A percentile compares a stretch with the other conserved stretches of the same genome.
These are phyloP conservation scores for Phylloscopus trochilus DNA, from an alignment of 2,113 vertebrate species.

Conservation along the genomic window DNA sequence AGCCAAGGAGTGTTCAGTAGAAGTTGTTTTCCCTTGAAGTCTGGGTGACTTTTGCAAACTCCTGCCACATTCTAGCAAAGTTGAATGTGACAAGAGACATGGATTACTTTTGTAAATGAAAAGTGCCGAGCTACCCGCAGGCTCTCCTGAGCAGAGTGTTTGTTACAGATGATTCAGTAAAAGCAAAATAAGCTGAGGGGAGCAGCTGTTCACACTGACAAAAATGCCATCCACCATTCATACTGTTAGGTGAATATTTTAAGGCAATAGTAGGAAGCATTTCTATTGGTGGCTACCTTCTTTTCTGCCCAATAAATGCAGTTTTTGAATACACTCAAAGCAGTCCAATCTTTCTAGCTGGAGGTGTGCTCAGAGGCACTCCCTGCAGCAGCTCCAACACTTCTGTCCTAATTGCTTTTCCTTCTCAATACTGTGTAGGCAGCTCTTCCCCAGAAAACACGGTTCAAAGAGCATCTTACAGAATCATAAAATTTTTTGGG, in stretches of 20 bases:
- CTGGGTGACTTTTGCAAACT: not conserved
- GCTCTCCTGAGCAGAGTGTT: not conserved
- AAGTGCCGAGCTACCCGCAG: rapidly evolving
- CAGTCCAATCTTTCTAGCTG: not conserved
- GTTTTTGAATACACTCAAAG: not conserved
- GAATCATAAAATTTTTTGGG: not conserved
- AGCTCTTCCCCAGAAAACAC: not conserved
- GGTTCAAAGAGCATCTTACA: not conserved
- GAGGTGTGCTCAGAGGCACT: not conserved
- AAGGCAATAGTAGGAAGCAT: not conserved
- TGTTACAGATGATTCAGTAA: constrained; percentile 18
- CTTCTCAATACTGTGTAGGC: not conserved
- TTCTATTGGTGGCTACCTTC: not conserved
- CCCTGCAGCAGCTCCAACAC: not conserved
- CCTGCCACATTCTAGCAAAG: not conserved
- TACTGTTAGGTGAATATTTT: not conserved
- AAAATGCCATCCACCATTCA: not conserved
- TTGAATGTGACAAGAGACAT: not conserved
- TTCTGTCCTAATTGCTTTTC: not conserved
- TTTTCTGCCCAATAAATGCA: not conserved
- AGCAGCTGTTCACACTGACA: constrained; percentile 1
- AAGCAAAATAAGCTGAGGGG: not conserved
- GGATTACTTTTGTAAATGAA: constrained; percentile 5
- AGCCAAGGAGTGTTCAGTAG: not conserved
- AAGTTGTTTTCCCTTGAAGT: not conserved